A percentile compares a stretch with the other conserved stretches of the same genome.
phyloP scores from a whole-genome alignment of 37 sponge, comb jelly and placozoan species.

The Mnemiopsis leidyi region DNA sequence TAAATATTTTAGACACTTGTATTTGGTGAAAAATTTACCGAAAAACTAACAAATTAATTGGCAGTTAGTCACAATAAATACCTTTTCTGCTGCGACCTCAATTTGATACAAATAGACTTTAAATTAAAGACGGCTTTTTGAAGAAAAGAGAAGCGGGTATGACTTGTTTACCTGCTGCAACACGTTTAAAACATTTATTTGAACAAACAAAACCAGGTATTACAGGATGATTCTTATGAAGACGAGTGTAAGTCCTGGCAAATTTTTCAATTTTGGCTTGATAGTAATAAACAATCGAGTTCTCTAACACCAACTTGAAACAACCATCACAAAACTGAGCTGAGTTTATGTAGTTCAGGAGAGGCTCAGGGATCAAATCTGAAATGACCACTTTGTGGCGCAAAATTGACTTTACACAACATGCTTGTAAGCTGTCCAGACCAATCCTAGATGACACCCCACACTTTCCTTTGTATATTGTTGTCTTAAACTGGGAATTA shows the following conservation, averaged over 20 bases:
- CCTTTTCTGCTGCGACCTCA: too few relatives aligned
- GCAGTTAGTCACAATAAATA: too few relatives aligned
- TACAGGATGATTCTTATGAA: not conserved
- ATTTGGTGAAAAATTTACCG: too few relatives aligned
- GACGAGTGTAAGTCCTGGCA: not conserved
- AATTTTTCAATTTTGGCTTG: not conserved
- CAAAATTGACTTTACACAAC: not conserved
- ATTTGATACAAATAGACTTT: too few relatives aligned
- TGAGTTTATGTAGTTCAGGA: not conserved
- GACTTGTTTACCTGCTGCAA: not conserved
- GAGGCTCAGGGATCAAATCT: not conserved
- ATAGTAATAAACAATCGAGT: not conserved
- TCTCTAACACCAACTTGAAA: not conserved
- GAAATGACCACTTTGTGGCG: not conserved
- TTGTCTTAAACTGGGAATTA: too few relatives aligned
- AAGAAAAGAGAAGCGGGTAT: constrained; percentile 16
- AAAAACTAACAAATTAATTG: too few relatives aligned
- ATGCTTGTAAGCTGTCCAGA: not conserved
- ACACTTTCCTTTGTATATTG: not conserved
- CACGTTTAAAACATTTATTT: not conserved
- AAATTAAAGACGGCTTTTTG: not conserved
- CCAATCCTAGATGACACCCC: not conserved
- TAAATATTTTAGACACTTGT: too few relatives aligned
- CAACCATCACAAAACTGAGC: not conserved
- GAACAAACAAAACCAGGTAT: constrained; percentile 19